Percentiles rank a stretch among this genome's conserved stretches.
phyloP scores from a whole-genome alignment of 2,888 invertebrate genomes.

The Itoplectis maculator region DNA sequence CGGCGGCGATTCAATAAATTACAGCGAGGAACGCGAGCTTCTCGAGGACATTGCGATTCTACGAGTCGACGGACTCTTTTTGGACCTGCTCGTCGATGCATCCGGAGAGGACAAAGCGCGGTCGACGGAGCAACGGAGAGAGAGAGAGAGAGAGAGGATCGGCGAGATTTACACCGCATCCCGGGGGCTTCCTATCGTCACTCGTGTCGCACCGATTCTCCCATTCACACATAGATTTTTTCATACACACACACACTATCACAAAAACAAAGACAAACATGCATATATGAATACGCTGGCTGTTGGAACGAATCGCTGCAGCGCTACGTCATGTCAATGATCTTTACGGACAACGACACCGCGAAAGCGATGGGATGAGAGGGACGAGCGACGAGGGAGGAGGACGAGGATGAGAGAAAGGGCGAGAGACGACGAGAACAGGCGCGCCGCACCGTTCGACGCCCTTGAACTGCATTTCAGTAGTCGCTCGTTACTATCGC shows the following conservation, averaged over 20 bases:
- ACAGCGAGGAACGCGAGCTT: too few relatives aligned
- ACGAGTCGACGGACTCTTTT: not conserved
- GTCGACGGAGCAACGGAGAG: too few relatives aligned
- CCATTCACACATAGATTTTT: not conserved
- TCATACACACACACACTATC: too few relatives aligned
- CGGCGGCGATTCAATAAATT: too few relatives aligned
- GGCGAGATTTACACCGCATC: not conserved
- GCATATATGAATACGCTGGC: too few relatives aligned
- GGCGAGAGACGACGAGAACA: not conserved
- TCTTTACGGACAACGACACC: slow-evolving; percentile 47
- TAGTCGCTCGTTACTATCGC: slow-evolving; percentile 13
- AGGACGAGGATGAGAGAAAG: too few relatives aligned
- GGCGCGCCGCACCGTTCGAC: slow-evolving; percentile 28
- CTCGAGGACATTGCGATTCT: not conserved
- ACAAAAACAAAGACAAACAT: too few relatives aligned
- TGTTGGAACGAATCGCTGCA: not conserved
- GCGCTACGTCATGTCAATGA: slow-evolving; percentile 22
- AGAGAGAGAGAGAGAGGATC: too few relatives aligned
- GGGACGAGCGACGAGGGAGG: not conserved
- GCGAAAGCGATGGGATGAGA: slow-evolving; percentile 34
- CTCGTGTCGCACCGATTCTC: not conserved
- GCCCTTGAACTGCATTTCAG: slow-evolving; percentile 51
- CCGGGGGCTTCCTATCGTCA: not conserved
- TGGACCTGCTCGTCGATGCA: slow-evolving; percentile 37
- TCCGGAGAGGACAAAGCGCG: slow-evolving; percentile 34